Evolutionary conservation across 1,140 invertebrate genomes (phyloP).

Genomic region (Trachymyrmex cornetzi): DNA sequence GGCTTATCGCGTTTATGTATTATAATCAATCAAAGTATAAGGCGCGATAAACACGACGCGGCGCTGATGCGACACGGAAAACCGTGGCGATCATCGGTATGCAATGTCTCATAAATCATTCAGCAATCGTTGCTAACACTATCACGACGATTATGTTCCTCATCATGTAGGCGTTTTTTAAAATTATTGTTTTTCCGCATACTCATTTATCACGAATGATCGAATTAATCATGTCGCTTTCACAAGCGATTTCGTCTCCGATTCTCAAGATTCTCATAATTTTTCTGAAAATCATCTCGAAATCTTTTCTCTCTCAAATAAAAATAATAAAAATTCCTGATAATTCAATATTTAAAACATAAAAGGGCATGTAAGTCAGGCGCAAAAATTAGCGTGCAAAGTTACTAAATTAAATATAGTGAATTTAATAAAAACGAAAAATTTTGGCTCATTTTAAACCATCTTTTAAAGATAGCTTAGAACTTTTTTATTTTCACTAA

Average conservation of each 20-base stretch:
- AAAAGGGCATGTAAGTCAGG: too few relatives aligned
- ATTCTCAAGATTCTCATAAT: not conserved
- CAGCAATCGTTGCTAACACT: slow-evolving; percentile 30
- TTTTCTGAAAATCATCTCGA: not conserved
- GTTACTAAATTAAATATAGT: too few relatives aligned
- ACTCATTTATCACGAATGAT: slow-evolving; percentile 17
- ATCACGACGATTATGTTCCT: slow-evolving; percentile 33
- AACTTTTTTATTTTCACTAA: too few relatives aligned
- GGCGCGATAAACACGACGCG: slow-evolving; percentile 27
- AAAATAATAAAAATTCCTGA: too few relatives aligned
- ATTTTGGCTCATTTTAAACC: too few relatives aligned
- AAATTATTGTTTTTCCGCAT: slow-evolving; percentile 25
- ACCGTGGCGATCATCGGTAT: slow-evolving; percentile 3
- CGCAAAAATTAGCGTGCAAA: too few relatives aligned
- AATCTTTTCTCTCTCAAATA: not conserved
- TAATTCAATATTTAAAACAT: too few relatives aligned
- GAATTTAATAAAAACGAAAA: too few relatives aligned
- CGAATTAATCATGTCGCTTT: slow-evolving; percentile 7
- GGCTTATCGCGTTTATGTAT: not conserved
- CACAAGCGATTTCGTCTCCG: not conserved
- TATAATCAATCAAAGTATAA: slow-evolving; percentile 54
- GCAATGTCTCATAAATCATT: slow-evolving; percentile 37
- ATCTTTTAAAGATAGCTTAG: too few relatives aligned
- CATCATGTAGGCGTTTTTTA: not conserved
- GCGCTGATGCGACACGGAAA: slow-evolving; percentile 27